A percentile compares a stretch with the other conserved stretches of the same genome.
Conservation (phyloP, 2,113 vertebrate genomes). For the Percopsis transmontana region DNA sequence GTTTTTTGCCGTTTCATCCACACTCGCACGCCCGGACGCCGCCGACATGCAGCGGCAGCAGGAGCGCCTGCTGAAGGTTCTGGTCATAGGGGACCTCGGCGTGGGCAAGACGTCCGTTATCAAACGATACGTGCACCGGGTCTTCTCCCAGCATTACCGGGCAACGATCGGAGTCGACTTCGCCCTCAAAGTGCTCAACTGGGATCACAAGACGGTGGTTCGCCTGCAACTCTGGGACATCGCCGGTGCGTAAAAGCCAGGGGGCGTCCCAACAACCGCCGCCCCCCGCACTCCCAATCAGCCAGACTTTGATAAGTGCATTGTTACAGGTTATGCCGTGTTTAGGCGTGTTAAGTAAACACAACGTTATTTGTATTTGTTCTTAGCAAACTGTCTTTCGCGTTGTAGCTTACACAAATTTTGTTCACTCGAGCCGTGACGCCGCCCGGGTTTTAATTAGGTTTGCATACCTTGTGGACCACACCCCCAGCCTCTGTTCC, state of each 20-base stretch:
- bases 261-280: too few relatives aligned
- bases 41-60: slow-evolving; percentile 51
- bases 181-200: slow-evolving; percentile 77
- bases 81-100: slow-evolving; percentile 80
- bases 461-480: too few relatives aligned
- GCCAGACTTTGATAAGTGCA: too few relatives aligned
- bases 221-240: slow-evolving; percentile 83
- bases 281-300: too few relatives aligned
- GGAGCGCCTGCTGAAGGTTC: slow-evolving; percentile 79
- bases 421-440: too few relatives aligned
- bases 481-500: too few relatives aligned
- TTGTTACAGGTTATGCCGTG: too few relatives aligned
- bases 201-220: slow-evolving; percentile 75
- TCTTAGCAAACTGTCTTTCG: too few relatives aligned
- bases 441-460: too few relatives aligned
- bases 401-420: too few relatives aligned
- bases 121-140: slow-evolving; percentile 80
- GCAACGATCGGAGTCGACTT: slow-evolving; percentile 84
- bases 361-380: too few relatives aligned
- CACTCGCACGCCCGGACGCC: background rate
- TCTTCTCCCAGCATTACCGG: slow-evolving; percentile 82
- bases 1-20: background rate
- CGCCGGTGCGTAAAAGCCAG: slow-evolving; percentile 70
- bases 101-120: slow-evolving; percentile 83
- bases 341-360: too few relatives aligned